These are phyloP conservation scores for Anolis carolinensis DNA, from an alignment of 2,113 vertebrate genomes.

Conservation along the genomic window DNA sequence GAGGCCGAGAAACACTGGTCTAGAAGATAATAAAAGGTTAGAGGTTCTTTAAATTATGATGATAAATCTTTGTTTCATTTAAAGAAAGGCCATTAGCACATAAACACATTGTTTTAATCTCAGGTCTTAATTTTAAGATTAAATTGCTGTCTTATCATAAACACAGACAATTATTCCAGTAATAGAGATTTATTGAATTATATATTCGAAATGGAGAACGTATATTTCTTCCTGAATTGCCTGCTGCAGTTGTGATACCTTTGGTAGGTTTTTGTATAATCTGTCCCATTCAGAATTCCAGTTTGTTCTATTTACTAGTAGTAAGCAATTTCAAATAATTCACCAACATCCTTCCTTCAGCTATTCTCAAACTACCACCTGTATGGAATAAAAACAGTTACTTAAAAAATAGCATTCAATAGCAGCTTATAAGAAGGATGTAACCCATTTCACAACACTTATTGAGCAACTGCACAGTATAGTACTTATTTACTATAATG, in stretches of 20 bases:
- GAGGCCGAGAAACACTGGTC: no score
- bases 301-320: conserved; percentile 44
- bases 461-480: background rate
- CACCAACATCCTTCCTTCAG: background rate
- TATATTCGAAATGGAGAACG: conserved; percentile 23
- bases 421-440: no score
- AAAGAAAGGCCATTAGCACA: conserved; percentile 58
- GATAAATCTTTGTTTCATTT: conserved; percentile 59
- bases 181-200: conserved; percentile 47
- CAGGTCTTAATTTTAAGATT: conserved; percentile 53
- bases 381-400: background rate
- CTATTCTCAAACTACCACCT: background rate
- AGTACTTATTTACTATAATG: background rate
- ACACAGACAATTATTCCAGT: conserved; percentile 59
- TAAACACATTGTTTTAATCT: conserved; percentile 57
- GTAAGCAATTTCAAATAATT: conserved; percentile 31
- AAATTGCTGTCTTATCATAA: conserved; percentile 52
- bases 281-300: background rate
- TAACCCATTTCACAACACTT: background rate
- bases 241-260: conserved; percentile 14
- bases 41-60: conserved; percentile 30
- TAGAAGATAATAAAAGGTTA: conserved; percentile 53
- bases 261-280: conserved; percentile 29
- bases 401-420: background rate
- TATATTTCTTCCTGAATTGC: background rate